Evolutionary conservation across 2,113 vertebrate genomes (phyloP).

Genomic region (Macrotis lagotis): DNA sequence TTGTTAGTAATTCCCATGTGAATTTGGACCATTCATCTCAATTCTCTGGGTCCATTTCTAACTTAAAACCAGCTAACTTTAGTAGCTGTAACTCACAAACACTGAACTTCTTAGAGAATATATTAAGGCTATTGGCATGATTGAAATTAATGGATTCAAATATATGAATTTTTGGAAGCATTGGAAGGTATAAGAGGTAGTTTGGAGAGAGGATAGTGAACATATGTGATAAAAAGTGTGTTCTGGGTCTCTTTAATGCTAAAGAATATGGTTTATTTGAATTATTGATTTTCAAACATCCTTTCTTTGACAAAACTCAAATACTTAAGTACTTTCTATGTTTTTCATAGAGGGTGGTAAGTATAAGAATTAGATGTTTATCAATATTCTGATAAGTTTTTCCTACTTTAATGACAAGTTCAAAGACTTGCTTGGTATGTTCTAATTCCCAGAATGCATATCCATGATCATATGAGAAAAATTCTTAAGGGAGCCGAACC

Average conservation of each 20-base stretch:
- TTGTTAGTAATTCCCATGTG: not conserved
- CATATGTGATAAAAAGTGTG: not conserved
- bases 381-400: not conserved
- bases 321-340: not conserved
- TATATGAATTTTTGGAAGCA: not conserved
- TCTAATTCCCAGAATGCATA: not conserved
- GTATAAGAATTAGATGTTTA: not conserved
- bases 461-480: not conserved
- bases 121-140: not conserved
- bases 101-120: not conserved
- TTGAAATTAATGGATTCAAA: not conserved
- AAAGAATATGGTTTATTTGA: not conserved
- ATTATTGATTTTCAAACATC: not conserved
- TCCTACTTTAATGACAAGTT: not conserved
- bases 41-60: not conserved
- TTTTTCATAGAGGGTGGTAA: not conserved
- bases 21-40: not conserved
- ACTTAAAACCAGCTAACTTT: not conserved
- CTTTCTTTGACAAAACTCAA: not conserved
- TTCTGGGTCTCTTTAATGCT: not conserved
- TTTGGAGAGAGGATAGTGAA: not conserved
- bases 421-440: not conserved
- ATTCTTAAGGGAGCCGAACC: no score
- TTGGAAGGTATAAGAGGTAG: not conserved
- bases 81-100: not conserved